A percentile compares a stretch with the other conserved stretches of the same genome.
These are phyloP conservation scores for Ectropis crepuscularia DNA, from an alignment of 2,888 invertebrate genomes.

Conservation along the genomic window DNA sequence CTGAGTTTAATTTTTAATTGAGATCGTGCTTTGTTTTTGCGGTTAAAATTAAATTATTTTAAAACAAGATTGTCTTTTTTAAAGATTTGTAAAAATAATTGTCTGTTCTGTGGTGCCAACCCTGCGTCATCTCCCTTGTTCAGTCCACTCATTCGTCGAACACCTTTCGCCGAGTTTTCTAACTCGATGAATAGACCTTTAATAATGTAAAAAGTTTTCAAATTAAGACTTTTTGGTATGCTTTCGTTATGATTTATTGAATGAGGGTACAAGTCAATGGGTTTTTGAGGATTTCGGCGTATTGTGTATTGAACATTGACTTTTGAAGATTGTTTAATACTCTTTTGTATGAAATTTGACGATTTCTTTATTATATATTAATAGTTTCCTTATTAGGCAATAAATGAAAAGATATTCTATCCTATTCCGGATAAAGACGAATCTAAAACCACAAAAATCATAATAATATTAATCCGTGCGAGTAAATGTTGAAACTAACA, in stretches of 20 bases:
- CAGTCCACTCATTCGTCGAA: conserved; percentile 30
- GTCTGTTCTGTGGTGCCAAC: conserved; percentile 11
- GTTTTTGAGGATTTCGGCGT: conserved; percentile 11
- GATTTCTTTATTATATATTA: too few relatives aligned
- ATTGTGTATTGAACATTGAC: conserved; percentile 6
- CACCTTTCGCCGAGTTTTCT: conserved; percentile 28
- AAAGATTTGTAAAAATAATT: not conserved
- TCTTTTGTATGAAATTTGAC: not conserved
- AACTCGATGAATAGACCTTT: conserved; percentile 37
- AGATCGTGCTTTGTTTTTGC: too few relatives aligned
- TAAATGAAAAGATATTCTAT: too few relatives aligned
- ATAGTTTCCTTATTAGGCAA: too few relatives aligned
- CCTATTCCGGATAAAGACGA: too few relatives aligned
- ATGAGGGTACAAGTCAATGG: conserved; percentile 15
- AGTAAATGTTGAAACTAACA: too few relatives aligned
- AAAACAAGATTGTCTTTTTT: too few relatives aligned
- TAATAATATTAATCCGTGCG: too few relatives aligned
- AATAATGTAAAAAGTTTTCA: conserved; percentile 40
- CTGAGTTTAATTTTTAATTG: too few relatives aligned
- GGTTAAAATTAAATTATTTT: too few relatives aligned
- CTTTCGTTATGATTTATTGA: conserved; percentile 30
- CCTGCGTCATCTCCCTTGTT: conserved; percentile 13
- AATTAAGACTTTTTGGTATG: conserved; percentile 32
- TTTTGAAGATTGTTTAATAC: conserved; percentile 1
- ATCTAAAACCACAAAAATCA: too few relatives aligned